Conservation (phyloP, 1,140 invertebrate genomes). For the Drosophila pallidifrons region DNA sequence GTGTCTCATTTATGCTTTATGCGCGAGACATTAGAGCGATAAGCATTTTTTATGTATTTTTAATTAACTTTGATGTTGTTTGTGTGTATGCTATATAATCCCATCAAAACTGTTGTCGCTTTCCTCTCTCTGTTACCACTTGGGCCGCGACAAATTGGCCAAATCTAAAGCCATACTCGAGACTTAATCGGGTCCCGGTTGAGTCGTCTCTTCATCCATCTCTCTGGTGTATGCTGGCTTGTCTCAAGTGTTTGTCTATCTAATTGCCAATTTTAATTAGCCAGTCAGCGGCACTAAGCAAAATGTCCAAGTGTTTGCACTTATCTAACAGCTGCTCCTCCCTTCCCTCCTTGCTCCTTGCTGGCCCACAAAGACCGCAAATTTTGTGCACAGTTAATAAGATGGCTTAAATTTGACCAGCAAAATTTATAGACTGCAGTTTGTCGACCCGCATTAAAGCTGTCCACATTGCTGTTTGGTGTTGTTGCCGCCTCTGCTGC, state of each 20-base stretch:
- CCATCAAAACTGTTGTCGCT: slow-evolving; percentile 17
- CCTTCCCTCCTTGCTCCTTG: background rate
- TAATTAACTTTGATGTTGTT: slow-evolving; percentile 76
- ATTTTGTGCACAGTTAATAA: slow-evolving; percentile 15
- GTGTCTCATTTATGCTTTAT: slow-evolving; percentile 42
- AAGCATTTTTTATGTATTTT: slow-evolving; percentile 76
- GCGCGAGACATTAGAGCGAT: slow-evolving; percentile 44
- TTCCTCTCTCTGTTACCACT: background rate
- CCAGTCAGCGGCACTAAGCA: slow-evolving; percentile 32
- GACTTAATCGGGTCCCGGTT: slow-evolving; percentile 33
- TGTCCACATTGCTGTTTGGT: background rate
- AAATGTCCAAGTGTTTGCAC: slow-evolving; percentile 40
- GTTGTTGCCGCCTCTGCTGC: background rate
- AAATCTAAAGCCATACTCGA: slow-evolving; percentile 55
- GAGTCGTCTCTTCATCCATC: slow-evolving; percentile 12
- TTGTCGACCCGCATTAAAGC: slow-evolving; percentile 33
- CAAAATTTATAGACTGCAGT: slow-evolving; percentile 44
- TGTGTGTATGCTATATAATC: slow-evolving; percentile 38
- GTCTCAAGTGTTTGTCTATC: slow-evolving; percentile 74
- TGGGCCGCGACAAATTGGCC: slow-evolving; percentile 50
- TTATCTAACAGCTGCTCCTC: background rate
- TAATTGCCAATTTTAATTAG: slow-evolving; percentile 81
- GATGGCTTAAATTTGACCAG: slow-evolving; percentile 30
- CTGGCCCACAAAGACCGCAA: background rate
- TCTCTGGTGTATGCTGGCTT: background rate